phyloP scores from a whole-genome alignment of 2,797 vertebrate species.

The Mallotus villosus region DNA sequence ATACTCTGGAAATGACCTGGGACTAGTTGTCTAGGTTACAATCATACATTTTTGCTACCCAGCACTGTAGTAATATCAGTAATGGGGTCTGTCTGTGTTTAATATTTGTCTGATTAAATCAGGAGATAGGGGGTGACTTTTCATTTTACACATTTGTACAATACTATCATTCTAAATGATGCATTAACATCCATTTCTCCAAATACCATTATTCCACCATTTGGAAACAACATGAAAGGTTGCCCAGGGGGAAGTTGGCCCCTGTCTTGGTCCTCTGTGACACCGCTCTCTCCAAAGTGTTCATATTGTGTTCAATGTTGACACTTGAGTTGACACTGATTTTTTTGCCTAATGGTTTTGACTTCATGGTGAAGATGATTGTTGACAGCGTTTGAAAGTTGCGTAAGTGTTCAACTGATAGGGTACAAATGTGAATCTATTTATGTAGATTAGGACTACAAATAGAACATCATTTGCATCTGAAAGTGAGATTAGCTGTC shows the following conservation, averaged over 20 bases:
- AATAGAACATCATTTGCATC: background rate
- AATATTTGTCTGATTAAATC: conserved; percentile 1
- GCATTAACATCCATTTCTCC: background rate
- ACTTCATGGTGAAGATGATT: background rate
- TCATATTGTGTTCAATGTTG: too few relatives aligned
- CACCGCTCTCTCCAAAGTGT: background rate
- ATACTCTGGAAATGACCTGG: too few relatives aligned
- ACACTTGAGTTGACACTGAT: too few relatives aligned
- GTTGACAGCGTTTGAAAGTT: background rate
- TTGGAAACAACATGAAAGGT: background rate
- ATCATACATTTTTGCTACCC: background rate
- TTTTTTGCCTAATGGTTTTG: background rate
- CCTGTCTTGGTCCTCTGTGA: background rate
- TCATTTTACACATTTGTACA: background rate
- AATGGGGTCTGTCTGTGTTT: background rate
- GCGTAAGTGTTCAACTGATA: background rate
- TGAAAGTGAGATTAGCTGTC: background rate
- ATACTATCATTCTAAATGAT: background rate
- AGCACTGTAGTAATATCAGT: background rate
- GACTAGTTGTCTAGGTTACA: too few relatives aligned
- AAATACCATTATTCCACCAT: background rate
- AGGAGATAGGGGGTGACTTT: background rate
- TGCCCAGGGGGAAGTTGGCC: background rate
- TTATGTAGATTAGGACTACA: background rate
- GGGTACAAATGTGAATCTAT: background rate